A percentile compares a stretch with the other conserved stretches of the same genome.
These are phyloP conservation scores for Laodelphax striatellus DNA, from an alignment of 1,140 invertebrate genomes.

Conservation along the genomic window DNA sequence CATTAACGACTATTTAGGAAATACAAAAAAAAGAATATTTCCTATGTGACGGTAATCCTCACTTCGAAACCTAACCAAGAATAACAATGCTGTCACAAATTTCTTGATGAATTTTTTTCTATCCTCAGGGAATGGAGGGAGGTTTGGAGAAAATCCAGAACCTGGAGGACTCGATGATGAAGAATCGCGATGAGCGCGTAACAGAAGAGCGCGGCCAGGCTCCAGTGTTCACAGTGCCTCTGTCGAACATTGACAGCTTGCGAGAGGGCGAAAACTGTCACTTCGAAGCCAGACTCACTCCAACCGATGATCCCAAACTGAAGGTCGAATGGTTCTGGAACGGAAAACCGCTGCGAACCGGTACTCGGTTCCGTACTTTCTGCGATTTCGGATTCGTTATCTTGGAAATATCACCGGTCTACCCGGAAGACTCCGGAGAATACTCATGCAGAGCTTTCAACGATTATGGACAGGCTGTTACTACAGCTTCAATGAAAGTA, in stretches of 20 bases:
- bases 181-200: conserved; percentile 51
- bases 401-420: conserved; percentile 87
- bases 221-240: conserved; percentile 80
- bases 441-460: conserved; percentile 85
- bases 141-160: conserved; percentile 84
- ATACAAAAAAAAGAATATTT: no score
- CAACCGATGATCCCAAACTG: conserved; percentile 87
- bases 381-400: conserved; percentile 93
- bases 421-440: conserved; percentile 87
- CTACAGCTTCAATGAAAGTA: conserved; percentile 81
- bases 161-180: conserved; percentile 75
- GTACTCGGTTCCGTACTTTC: conserved; percentile 85
- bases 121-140: conserved; percentile 80
- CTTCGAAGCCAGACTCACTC: conserved; percentile 85
- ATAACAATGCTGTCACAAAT: no score
- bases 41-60: no score
- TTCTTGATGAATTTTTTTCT: no score
- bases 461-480: conserved; percentile 87
- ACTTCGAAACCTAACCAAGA: no score
- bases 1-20: no score
- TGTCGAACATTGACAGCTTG: conserved; percentile 74
- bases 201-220: conserved; percentile 65
- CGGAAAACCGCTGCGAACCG: conserved; percentile 76
- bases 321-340: conserved; percentile 96
- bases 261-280: conserved; percentile 87